Percentiles rank a stretch among this genome's conserved stretches.
Evolutionary conservation across 1,140 invertebrate species (phyloP).

Genomic region (Temnothorax nylanderi): DNA sequence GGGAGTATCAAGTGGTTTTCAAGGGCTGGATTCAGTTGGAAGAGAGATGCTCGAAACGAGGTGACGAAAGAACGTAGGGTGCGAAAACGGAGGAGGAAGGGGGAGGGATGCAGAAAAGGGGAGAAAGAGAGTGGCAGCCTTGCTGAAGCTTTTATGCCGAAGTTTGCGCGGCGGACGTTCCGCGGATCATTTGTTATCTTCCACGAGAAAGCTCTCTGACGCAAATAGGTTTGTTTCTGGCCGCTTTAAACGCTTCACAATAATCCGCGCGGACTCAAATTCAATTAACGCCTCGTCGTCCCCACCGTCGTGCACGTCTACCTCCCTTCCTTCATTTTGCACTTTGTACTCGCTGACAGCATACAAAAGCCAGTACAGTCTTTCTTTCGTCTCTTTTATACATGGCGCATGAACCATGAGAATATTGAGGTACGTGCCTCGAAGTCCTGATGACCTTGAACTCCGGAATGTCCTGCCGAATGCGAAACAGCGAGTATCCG

Average conservation of each 20-base stretch:
- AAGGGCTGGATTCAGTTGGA: constrained; percentile 46
- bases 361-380: constrained; percentile 67
- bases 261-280: constrained; percentile 77
- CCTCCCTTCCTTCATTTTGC: constrained; percentile 57
- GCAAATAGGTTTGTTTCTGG: constrained; percentile 81
- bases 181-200: constrained; percentile 79
- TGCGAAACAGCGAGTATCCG: neutral
- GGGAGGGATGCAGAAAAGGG: constrained; percentile 50
- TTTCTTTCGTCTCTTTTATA: constrained; percentile 70
- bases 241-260: constrained; percentile 79
- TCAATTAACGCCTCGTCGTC: constrained; percentile 77
- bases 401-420: constrained; percentile 31
- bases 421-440: constrained; percentile 70
- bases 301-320: constrained; percentile 41
- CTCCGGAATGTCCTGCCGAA: constrained; percentile 26
- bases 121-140: constrained; percentile 67
- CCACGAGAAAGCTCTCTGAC: constrained; percentile 78
- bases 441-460: constrained; percentile 62
- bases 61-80: constrained; percentile 52
- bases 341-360: constrained; percentile 72
- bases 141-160: constrained; percentile 78
- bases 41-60: constrained; percentile 30
- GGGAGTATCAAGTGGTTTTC: constrained; percentile 63
- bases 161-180: constrained; percentile 75
- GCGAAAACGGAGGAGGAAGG: constrained; percentile 41